These are phyloP conservation scores for Capreolus pygargus DNA, from an alignment of 2,113 vertebrate genomes.

Conservation along the genomic window DNA sequence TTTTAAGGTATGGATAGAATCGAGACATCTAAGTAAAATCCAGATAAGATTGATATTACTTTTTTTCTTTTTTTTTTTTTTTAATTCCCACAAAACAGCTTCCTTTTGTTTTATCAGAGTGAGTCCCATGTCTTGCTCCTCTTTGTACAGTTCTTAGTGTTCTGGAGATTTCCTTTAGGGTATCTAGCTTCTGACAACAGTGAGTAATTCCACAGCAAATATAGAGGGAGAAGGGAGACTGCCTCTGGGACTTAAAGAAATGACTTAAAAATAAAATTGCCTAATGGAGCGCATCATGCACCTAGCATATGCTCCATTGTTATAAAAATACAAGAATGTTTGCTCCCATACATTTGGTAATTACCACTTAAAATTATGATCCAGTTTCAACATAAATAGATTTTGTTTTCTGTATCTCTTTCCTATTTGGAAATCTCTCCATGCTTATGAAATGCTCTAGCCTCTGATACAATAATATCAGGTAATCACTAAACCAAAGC, in stretches of 20 bases:
- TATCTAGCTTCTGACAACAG: constrained; percentile 49
- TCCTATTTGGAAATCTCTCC: constrained; percentile 29
- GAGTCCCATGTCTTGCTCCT: not conserved
- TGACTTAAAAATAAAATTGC: not conserved
- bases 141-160: constrained; percentile 36
- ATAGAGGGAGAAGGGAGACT: not conserved
- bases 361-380: constrained; percentile 9
- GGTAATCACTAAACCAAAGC: constrained; percentile 39
- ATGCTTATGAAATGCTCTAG: not conserved
- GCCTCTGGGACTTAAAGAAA: not conserved
- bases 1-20: not conserved
- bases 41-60: not conserved
- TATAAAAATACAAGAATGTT: not conserved
- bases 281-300: not conserved
- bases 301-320: not conserved
- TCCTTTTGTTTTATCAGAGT: constrained; percentile 13
- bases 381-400: not conserved
- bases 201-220: constrained; percentile 60
- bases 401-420: not conserved
- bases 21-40: not conserved
- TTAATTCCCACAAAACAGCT: not conserved
- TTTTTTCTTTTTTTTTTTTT: not conserved
- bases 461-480: constrained; percentile 15
- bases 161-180: constrained; percentile 48
- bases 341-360: not conserved